These are phyloP conservation scores for Drosophila tsacasi DNA, from an alignment of 1,140 invertebrate genomes.

Conservation along the genomic window DNA sequence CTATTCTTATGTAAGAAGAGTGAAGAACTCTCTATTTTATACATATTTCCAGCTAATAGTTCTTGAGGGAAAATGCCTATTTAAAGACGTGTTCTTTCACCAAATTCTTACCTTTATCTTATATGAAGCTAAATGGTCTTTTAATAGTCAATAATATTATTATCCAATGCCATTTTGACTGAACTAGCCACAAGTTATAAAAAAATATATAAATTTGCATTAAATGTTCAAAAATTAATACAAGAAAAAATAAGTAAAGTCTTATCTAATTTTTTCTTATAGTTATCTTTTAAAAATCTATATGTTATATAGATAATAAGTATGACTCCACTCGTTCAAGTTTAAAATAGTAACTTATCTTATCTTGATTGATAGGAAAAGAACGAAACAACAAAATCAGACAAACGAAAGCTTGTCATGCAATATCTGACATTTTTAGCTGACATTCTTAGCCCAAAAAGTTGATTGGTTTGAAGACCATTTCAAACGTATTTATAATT, in stretches of 20 bases:
- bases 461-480: conserved; percentile 6
- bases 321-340: background rate
- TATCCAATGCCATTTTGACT: background rate
- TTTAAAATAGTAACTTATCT: conserved; percentile 17
- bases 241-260: background rate
- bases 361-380: conserved; percentile 24
- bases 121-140: too few species aligned
- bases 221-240: background rate
- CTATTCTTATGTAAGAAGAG: too few species aligned
- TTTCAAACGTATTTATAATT: conserved; percentile 24
- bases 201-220: background rate
- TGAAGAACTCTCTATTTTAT: too few species aligned
- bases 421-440: background rate
- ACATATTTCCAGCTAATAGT: background rate
- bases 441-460: conserved; percentile 5
- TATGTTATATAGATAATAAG: background rate
- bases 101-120: background rate
- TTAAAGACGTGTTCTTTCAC: background rate
- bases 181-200: background rate
- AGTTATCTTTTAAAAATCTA: background rate
- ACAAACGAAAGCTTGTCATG: background rate
- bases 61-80: too few species aligned
- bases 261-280: background rate
- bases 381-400: background rate
- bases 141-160: background rate